Evolutionary conservation across 2,113 vertebrate genomes (phyloP).

Genomic region (Pitta sordida): DNA sequence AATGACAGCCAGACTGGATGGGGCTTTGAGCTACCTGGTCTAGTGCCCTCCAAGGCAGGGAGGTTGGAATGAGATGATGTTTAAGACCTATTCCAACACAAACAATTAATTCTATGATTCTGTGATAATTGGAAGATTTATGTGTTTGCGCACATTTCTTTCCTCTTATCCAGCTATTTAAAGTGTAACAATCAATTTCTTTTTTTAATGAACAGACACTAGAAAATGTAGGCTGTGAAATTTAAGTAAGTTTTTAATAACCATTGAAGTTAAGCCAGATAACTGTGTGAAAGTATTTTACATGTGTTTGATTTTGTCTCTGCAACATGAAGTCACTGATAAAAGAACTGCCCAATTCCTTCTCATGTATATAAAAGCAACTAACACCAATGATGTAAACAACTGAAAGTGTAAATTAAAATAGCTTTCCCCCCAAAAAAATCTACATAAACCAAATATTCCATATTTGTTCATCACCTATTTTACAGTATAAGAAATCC

Average conservation of each 20-base stretch:
- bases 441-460: slow-evolving; percentile 17
- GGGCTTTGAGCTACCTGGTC: neutral
- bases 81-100: neutral
- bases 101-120: neutral
- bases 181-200: neutral
- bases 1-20: too few relatives aligned
- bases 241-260: neutral
- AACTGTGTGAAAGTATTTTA: neutral
- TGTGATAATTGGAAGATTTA: neutral
- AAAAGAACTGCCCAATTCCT: slow-evolving; percentile 9
- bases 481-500: neutral
- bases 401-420: neutral
- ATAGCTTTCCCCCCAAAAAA: slow-evolving; percentile 11
- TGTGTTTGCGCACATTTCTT: neutral
- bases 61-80: neutral
- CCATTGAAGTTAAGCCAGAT: neutral
- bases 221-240: neutral
- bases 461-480: neutral
- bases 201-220: neutral
- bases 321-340: neutral
- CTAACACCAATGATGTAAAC: neutral
- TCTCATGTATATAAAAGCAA: neutral
- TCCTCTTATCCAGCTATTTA: neutral
- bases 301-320: neutral
- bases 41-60: neutral